These are phyloP conservation scores for Drosophila navojoa DNA, from an alignment of 1,140 invertebrate species.

Conservation along the genomic window DNA sequence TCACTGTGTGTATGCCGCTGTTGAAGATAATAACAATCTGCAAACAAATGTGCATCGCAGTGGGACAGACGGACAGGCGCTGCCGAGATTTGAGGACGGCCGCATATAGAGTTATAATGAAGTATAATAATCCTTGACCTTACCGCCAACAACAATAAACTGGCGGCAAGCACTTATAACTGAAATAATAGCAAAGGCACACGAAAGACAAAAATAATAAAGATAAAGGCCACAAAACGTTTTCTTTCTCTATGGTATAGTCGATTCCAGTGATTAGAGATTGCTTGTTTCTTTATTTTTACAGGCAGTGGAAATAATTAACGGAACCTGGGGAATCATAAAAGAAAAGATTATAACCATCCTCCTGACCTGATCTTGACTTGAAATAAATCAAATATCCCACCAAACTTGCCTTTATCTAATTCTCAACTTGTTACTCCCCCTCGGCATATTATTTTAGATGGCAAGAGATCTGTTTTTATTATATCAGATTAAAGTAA, in stretches of 20 bases:
- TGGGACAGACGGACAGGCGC: constrained; percentile 7
- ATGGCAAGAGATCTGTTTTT: too few relatives aligned
- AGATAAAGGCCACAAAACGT: constrained; percentile 55
- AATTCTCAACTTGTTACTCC: too few relatives aligned
- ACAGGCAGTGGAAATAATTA: constrained; percentile 2
- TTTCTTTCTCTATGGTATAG: constrained; percentile 38
- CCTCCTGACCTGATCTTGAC: too few relatives aligned
- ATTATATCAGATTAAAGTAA: too few relatives aligned
- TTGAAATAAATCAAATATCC: too few relatives aligned
- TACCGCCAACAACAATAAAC: constrained; percentile 67
- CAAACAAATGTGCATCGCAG: constrained; percentile 63
- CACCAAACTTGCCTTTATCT: too few relatives aligned
- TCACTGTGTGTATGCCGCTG: constrained; percentile 52
- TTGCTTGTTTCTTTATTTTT: constrained; percentile 31
- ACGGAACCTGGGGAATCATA: background rate
- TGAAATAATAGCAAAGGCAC: constrained; percentile 5
- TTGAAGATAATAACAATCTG: constrained; percentile 73
- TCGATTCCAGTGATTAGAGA: constrained; percentile 59
- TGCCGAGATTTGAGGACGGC: constrained; percentile 44
- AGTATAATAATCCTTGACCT: constrained; percentile 81
- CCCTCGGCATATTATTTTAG: too few relatives aligned
- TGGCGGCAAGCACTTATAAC: constrained; percentile 39
- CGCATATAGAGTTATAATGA: constrained; percentile 77
- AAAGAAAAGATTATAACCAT: background rate
- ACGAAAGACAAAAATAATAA: constrained; percentile 9